Conservation (phyloP, 1,140 invertebrate species). For the Lasioglossum baleicum region DNA sequence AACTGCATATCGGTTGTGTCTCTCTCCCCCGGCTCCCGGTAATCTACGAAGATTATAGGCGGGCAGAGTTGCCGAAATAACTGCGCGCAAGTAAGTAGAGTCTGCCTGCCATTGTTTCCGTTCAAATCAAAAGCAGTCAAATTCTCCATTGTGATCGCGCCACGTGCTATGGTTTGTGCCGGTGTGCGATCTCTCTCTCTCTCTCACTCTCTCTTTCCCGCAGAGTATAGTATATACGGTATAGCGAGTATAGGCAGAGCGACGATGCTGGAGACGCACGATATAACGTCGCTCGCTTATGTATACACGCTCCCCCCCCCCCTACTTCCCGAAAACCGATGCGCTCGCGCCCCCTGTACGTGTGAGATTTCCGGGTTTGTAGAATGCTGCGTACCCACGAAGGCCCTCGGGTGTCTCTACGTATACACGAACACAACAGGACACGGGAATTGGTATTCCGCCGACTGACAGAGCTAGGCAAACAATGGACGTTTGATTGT, state of each 20-base stretch:
- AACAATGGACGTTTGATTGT: conserved; percentile 72
- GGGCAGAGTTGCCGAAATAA: conserved; percentile 60
- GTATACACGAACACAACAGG: conserved; percentile 50
- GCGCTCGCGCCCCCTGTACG: neutral
- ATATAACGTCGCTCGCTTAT: conserved; percentile 43
- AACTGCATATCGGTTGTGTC: conserved; percentile 28
- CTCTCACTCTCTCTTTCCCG: no score
- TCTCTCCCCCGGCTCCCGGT: conserved; percentile 14
- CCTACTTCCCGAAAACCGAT: conserved; percentile 4
- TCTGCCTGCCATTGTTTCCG: conserved; percentile 69
- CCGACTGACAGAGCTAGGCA: conserved; percentile 67
- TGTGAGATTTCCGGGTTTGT: conserved; percentile 13
- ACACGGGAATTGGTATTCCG: conserved; percentile 63
- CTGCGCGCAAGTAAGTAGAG: conserved; percentile 66
- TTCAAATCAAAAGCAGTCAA: conserved; percentile 71
- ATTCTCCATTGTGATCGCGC: conserved; percentile 67
- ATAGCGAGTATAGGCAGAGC: neutral
- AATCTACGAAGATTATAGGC: conserved; percentile 57
- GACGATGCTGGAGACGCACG: conserved; percentile 42
- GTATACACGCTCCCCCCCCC: conserved; percentile 17
- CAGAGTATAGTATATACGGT: no score
- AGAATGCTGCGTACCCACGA: neutral
- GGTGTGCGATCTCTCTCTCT: neutral
- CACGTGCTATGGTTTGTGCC: conserved; percentile 46
- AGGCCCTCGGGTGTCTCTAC: neutral